These are phyloP conservation scores for Cylloceria caligata DNA, from an alignment of 2,888 invertebrate genomes.

Conservation along the genomic window DNA sequence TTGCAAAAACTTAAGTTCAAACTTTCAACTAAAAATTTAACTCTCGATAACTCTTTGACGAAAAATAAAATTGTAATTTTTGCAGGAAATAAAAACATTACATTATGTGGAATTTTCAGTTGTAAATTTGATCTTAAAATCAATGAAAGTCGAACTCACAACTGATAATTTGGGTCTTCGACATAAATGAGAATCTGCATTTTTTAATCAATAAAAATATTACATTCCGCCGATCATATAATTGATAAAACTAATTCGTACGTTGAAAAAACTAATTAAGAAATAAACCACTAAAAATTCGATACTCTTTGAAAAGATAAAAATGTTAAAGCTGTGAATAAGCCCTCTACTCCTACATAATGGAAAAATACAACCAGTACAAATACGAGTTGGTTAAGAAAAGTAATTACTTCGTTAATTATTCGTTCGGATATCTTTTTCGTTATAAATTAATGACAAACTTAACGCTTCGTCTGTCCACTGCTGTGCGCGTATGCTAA, in stretches of 20 bases:
- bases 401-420: slow-evolving; percentile 29
- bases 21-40: no score
- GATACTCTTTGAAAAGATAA: slow-evolving; percentile 8
- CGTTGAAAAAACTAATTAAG: slow-evolving; percentile 14
- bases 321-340: slow-evolving; percentile 29
- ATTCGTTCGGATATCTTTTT: slow-evolving; percentile 1
- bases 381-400: slow-evolving; percentile 61
- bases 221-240: slow-evolving; percentile 10
- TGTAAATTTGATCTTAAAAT: not conserved
- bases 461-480: slow-evolving; percentile 56
- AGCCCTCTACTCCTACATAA: slow-evolving; percentile 47
- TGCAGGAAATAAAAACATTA: no score
- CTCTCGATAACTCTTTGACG: no score
- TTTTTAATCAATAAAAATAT: slow-evolving; percentile 11
- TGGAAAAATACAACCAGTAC: slow-evolving; percentile 63
- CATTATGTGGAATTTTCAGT: no score
- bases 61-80: no score
- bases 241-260: slow-evolving; percentile 36
- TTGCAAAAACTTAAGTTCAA: no score
- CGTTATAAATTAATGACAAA: slow-evolving; percentile 41
- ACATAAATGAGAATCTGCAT: not conserved
- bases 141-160: not conserved
- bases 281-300: slow-evolving; percentile 23
- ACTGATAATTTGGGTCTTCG: not conserved
- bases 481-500: slow-evolving; percentile 47